Evolutionary conservation across 2,888 invertebrate species (phyloP).

Genomic region (Keiferia lycopersicella): DNA sequence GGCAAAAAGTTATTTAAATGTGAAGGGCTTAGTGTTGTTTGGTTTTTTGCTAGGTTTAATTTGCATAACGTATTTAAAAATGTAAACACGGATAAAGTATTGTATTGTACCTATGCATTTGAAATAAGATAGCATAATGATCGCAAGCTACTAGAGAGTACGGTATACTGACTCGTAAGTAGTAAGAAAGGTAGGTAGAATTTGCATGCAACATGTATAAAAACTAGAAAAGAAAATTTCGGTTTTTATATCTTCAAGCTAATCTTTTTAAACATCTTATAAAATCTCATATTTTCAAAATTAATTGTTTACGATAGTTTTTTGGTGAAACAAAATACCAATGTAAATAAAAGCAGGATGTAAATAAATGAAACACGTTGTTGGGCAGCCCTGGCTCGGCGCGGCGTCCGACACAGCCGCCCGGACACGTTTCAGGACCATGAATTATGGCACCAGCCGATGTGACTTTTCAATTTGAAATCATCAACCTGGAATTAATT

Average conservation of each 20-base stretch:
- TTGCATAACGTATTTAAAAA: background rate
- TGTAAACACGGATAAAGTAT: background rate
- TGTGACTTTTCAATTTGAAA: slow-evolving; percentile 83
- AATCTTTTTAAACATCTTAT: too few species aligned
- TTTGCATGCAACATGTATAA: too few species aligned
- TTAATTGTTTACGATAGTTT: too few species aligned
- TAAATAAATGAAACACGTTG: slow-evolving; percentile 53
- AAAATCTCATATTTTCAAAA: too few species aligned
- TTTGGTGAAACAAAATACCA: slow-evolving; percentile 17
- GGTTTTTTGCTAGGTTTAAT: background rate
- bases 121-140: background rate
- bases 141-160: too few species aligned
- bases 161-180: too few species aligned
- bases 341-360: slow-evolving; percentile 29
- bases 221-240: too few species aligned
- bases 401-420: slow-evolving; percentile 70
- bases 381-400: slow-evolving; percentile 61
- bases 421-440: slow-evolving; percentile 81
- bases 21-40: slow-evolving; percentile 1
- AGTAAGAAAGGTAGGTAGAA: too few species aligned
- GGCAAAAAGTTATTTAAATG: slow-evolving; percentile 7
- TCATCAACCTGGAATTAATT: slow-evolving; percentile 83
- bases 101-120: too few species aligned
- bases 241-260: too few species aligned
- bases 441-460: slow-evolving; percentile 81